phyloP scores from a whole-genome alignment of 2,888 invertebrate genomes.

The Eupithecia pulchellata region DNA sequence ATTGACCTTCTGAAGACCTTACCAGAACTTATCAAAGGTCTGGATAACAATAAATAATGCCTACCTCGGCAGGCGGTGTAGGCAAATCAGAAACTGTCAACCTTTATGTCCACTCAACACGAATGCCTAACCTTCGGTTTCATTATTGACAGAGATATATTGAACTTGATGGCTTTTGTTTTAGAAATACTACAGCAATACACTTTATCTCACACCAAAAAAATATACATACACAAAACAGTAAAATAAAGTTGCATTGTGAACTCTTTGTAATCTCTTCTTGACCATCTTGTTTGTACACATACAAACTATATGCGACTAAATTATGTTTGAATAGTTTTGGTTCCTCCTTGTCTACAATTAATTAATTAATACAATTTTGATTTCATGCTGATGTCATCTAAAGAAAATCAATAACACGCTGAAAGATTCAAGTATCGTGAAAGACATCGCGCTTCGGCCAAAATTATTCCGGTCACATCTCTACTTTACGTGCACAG shows the following conservation, averaged over 20 bases:
- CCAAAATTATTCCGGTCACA: constrained; percentile 55
- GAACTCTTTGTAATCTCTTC: too few relatives aligned
- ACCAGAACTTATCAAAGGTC: constrained; percentile 30
- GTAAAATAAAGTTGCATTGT: too few relatives aligned
- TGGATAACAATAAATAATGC: constrained; percentile 35
- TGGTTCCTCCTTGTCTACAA: too few relatives aligned
- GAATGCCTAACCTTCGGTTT: constrained; percentile 45
- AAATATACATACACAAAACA: too few relatives aligned
- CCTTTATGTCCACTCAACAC: constrained; percentile 45
- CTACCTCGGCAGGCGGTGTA: constrained; percentile 23
- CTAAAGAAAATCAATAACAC: not conserved
- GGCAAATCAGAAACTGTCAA: constrained; percentile 46
- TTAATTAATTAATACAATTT: too few relatives aligned
- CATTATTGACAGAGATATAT: constrained; percentile 41
- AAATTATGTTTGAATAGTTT: not conserved
- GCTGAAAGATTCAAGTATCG: not conserved
- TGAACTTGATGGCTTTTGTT: constrained; percentile 36
- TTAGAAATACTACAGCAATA: constrained; percentile 34
- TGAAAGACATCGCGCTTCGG: constrained; percentile 6
- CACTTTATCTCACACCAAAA: too few relatives aligned
- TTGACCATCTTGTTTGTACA: too few relatives aligned
- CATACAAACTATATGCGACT: too few relatives aligned
- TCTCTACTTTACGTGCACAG: constrained; percentile 58
- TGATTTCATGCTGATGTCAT: not conserved
- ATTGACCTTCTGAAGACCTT: constrained; percentile 32